Evolutionary conservation across 2,113 vertebrate species (phyloP), one percentile per base, ranked within the genome.

Genomic region (Centropristis striata): DNA sequence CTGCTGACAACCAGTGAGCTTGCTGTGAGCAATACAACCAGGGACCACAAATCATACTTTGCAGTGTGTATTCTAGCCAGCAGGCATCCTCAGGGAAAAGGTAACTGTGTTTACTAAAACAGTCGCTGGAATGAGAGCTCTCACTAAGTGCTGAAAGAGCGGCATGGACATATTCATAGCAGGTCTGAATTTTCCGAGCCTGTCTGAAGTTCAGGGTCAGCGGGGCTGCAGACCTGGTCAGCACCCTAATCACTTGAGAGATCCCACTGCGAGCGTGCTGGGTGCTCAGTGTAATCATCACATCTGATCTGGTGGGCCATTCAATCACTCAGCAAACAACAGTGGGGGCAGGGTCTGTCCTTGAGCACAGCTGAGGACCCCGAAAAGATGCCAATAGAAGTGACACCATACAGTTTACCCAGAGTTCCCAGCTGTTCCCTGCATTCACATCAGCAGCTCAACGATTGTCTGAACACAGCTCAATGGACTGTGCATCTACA

Each of bases 291-390:
- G 4, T 65, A 78, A 87, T 92, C 85, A 88, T 81, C 58, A 71
- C 79, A 65, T 88, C 71, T 36, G 71, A 87, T 90, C 85, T 75
- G 67, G 32, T 25, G 78, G 78, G 76, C 75, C 80, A 69, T 89
- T 85, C 89, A 91, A 88, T 94, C 91, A 93, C 87, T 91, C 92
- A 87, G 80, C 67, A 21, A 61, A 21, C 39, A 46, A 68, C 78
- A 73, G 69, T 3, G 42, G 70, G 75, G 75, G 81, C 77, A 32
- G 77, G 73, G 70, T 60, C 23, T 72, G 85, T 76, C 81, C 78
- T 86, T 87, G 80, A 87, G 79, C 76, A 76, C 88, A 92, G 87
- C 85, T 91, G 88, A 91, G 88, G 74, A 66, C 65, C 82, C 63
- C 5, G 5, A 75, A 84, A 87, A 58, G 16, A 41, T 68, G 71